Conservation (phyloP, 2,888 invertebrate genomes). For the Drosophila suboccidentalis region DNA sequence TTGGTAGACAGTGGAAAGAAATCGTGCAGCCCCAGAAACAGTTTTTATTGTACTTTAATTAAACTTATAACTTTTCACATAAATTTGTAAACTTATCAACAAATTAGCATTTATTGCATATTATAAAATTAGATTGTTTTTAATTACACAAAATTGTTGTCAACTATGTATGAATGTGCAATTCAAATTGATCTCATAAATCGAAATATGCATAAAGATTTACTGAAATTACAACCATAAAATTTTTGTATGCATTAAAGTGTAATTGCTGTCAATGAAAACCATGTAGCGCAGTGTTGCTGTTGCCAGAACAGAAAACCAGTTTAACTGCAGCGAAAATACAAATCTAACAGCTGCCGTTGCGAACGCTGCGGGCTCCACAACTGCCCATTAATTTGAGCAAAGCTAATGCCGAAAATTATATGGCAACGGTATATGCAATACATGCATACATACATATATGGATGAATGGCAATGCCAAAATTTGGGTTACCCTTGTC, state of each 20-base stretch:
- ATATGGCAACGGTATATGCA: slow-evolving; percentile 71
- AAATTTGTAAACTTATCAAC: no score
- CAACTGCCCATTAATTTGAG: slow-evolving; percentile 66
- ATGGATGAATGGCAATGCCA: slow-evolving; percentile 31
- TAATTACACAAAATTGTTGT: no score
- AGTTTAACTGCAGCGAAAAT: slow-evolving; percentile 35
- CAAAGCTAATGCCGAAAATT: slow-evolving; percentile 74
- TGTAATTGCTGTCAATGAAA: background rate
- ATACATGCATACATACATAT: background rate
- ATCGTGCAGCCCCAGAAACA: no score
- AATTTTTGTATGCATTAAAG: background rate
- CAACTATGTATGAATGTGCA: no score
- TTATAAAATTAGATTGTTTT: no score
- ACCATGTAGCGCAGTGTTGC: slow-evolving; percentile 34
- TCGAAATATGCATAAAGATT: background rate
- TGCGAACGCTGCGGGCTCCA: slow-evolving; percentile 40
- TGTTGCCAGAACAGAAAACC: slow-evolving; percentile 31
- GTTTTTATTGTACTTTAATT: no score
- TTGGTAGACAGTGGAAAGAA: no score
- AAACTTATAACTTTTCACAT: no score
- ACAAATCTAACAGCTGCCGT: slow-evolving; percentile 73
- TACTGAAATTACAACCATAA: background rate
- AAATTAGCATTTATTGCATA: no score
- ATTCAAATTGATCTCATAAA: no score
- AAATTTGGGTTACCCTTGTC: slow-evolving; percentile 74